Base-by-base conservation (phyloP, 2,113 vertebrate species). In the Paramormyrops kingsleyae region DNA sequence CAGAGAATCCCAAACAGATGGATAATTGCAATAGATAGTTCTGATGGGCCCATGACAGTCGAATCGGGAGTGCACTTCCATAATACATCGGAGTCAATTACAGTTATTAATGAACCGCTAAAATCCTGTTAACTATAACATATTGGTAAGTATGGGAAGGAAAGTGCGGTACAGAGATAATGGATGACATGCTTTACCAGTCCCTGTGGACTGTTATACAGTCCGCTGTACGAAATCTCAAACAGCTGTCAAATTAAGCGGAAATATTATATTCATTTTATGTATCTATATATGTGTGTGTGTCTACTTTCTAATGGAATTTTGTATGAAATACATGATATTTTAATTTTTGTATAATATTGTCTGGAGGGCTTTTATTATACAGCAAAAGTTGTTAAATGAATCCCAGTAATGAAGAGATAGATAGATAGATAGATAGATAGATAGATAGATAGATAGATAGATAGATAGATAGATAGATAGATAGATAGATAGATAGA, bases 61-160 rank as follows among this genome's bases (percentile, higher is more conserved):
- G 53, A 91, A 90, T 90, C 62, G 59, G 90, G 90, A 91, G 90
- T 91, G 90, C 88, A 84, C 90, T 92, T 93, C 92, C 89, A 92
- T 90, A 94, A 93, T 91, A 91, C 89, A 89, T 86, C 86, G 91
- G 46, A 91, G 89, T 94, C 90, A 92, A 92, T 93, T 93, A 91
- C 89, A 90, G 89, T 91, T 91, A 92, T 92, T 88, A 89, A 90
- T 90, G 89, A 91, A 92, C 59, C 91, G 83, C 89, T 90, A 88
- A 90, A 94, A 94, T 93, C 91, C 88, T 90, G 91, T 93, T 92
- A 91, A 91, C 90, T 92, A 87, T 59, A 92, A 91, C 91, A 90
- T 92, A 90, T 93, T 92, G 91, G 88, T 84, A 91, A 83, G 89
- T 70, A 44, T 86, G 90, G 87, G 86, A 93, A 91, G 86, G 86